Percentiles rank a stretch among this genome's conserved stretches.
Evolutionary conservation across 1,140 invertebrate genomes (phyloP).

Genomic region (Sitobion miscanthi): DNA sequence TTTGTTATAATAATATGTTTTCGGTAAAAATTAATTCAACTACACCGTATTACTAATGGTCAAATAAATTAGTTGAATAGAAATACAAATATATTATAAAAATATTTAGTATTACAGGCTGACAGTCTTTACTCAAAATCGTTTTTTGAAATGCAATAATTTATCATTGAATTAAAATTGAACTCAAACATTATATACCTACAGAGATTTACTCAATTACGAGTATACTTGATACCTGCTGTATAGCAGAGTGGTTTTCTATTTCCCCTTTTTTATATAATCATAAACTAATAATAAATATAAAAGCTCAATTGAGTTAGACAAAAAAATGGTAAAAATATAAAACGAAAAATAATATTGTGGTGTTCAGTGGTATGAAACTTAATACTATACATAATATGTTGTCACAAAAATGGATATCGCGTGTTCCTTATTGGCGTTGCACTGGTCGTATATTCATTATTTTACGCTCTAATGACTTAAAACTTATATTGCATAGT

Average conservation of each 20-base stretch:
- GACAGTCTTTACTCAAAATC: neutral
- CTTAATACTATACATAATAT: neutral
- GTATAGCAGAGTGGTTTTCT: too few species aligned
- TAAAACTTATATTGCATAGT: neutral
- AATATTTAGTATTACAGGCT: too few species aligned
- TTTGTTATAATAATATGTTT: too few species aligned
- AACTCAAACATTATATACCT: too few species aligned
- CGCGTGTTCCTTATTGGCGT: neutral
- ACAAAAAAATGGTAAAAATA: neutral
- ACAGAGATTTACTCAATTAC: too few species aligned
- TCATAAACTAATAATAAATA: neutral
- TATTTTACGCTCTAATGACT: constrained; percentile 2
- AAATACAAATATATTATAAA: too few species aligned
- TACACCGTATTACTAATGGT: neutral
- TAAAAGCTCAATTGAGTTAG: neutral
- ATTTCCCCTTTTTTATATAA: neutral
- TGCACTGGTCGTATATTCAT: neutral
- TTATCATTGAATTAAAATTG: too few species aligned
- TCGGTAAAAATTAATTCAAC: neutral
- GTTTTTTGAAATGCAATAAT: neutral
- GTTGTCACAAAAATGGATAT: neutral
- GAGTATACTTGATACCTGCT: too few species aligned
- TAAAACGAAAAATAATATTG: neutral
- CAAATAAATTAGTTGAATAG: neutral
- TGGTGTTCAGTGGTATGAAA: neutral